phyloP scores from a whole-genome alignment of 2,888 invertebrate genomes.

The Coelopa pilipes region DNA sequence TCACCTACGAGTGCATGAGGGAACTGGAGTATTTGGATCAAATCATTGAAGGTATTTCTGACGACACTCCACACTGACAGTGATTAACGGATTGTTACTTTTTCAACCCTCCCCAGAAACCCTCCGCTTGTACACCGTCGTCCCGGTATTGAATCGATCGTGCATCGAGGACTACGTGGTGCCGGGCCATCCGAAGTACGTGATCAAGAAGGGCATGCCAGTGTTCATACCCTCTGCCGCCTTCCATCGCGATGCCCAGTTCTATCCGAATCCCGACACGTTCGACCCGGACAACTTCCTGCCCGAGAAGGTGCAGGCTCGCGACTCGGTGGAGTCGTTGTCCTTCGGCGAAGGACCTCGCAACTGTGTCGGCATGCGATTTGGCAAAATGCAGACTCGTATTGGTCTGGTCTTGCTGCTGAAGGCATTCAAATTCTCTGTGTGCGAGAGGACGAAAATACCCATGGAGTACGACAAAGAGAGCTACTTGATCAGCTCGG shows the following conservation, averaged over 20 bases:
- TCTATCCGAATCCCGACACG: conserved; percentile 70
- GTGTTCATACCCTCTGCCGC: conserved; percentile 62
- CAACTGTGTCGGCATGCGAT: conserved; percentile 61
- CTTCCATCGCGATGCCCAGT: conserved; percentile 70
- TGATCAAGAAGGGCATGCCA: conserved; percentile 65
- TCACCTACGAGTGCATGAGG: conserved; percentile 62
- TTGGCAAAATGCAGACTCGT: conserved; percentile 59
- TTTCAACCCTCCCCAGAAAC: conserved; percentile 65
- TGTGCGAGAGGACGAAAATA: conserved; percentile 50
- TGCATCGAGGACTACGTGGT: conserved; percentile 69
- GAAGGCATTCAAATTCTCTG: conserved; percentile 53
- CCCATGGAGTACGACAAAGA: conserved; percentile 50
- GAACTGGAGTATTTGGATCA: conserved; percentile 68
- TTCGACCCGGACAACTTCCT: conserved; percentile 74
- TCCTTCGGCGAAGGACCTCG: conserved; percentile 63
- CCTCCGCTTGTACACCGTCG: conserved; percentile 70
- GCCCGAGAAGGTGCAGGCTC: conserved; percentile 68
- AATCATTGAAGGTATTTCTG: conserved; percentile 66
- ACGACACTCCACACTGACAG: conserved; percentile 19
- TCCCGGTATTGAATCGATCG: conserved; percentile 68
- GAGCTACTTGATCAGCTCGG: conserved; percentile 45
- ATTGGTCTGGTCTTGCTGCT: conserved; percentile 56
- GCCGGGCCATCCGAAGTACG: conserved; percentile 67
- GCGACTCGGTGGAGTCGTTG: conserved; percentile 65
- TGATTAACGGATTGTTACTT: conserved; percentile 43